phyloP scores from a whole-genome alignment of 2,888 invertebrate species.

The Pherbina coryleti region DNA sequence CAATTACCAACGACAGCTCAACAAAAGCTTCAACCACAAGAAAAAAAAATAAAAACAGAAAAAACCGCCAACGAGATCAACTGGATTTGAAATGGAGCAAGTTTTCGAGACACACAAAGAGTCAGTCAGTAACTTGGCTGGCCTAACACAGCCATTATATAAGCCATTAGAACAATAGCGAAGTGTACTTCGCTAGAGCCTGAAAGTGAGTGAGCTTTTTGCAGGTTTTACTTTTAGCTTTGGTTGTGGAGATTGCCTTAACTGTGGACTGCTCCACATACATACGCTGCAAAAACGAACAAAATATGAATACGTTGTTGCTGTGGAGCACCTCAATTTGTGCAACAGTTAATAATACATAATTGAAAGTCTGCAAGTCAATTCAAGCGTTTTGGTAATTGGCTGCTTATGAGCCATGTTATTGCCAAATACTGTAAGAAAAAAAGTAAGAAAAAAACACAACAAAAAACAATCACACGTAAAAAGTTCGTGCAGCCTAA shows the following conservation, averaged over 20 bases:
- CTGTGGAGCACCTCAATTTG: constrained; percentile 17
- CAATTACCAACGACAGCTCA: constrained; percentile 7
- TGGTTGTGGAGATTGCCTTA: neutral
- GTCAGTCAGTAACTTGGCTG: neutral
- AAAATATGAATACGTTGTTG: neutral
- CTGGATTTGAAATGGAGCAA: constrained; percentile 36
- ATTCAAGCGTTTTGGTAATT: constrained; percentile 29
- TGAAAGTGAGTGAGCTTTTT: neutral
- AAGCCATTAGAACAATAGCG: constrained; percentile 27
- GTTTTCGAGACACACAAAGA: constrained; percentile 7
- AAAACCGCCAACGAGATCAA: neutral
- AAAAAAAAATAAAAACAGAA: neutral
- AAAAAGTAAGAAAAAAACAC: neutral
- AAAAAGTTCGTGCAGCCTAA: constrained; percentile 11
- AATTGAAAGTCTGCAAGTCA: constrained; percentile 30
- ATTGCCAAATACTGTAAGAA: constrained; percentile 19
- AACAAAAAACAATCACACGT: neutral
- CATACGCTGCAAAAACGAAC: neutral
- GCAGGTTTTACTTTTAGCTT: constrained; percentile 11
- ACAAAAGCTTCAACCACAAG: neutral
- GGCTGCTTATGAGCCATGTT: neutral
- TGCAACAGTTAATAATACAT: constrained; percentile 21
- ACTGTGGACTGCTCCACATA: constrained; percentile 5
- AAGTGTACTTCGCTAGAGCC: neutral
- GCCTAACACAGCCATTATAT: constrained; percentile 21